phyloP scores from a whole-genome alignment of 1,140 invertebrate genomes.

The Halesus radiatus region DNA sequence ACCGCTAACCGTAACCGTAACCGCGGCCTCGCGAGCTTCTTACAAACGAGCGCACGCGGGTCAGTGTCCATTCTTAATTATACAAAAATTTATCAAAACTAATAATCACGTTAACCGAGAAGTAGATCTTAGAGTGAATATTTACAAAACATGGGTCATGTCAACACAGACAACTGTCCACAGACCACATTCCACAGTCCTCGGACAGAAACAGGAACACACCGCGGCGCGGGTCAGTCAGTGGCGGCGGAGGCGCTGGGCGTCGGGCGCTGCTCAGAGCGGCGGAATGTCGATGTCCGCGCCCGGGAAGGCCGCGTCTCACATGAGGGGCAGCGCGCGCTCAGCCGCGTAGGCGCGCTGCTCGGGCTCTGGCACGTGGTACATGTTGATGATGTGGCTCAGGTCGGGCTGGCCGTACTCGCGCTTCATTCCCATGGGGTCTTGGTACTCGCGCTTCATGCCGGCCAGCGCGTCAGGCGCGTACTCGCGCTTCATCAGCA shows the following conservation, averaged over 20 bases:
- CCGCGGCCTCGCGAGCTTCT: too few species aligned
- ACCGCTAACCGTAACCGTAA: too few species aligned
- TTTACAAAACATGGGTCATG: slow-evolving; percentile 46
- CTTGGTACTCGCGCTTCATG: slow-evolving; percentile 83
- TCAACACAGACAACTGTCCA: slow-evolving; percentile 27
- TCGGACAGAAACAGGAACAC: too few species aligned
- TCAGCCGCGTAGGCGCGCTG: slow-evolving; percentile 67
- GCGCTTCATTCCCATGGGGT: slow-evolving; percentile 78
- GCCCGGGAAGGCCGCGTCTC: slow-evolving; percentile 70
- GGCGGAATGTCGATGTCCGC: slow-evolving; percentile 72
- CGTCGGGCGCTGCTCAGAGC: slow-evolving; percentile 61
- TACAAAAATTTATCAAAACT: slow-evolving; percentile 47
- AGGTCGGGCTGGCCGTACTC: slow-evolving; percentile 76
- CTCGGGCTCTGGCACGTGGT: slow-evolving; percentile 72
- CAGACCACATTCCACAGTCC: slow-evolving; percentile 21
- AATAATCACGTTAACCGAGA: slow-evolving; percentile 42
- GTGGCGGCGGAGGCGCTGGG: not conserved
- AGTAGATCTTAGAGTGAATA: slow-evolving; percentile 27
- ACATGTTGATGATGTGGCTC: slow-evolving; percentile 76
- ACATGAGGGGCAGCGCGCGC: slow-evolving; percentile 67
- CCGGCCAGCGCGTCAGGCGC: slow-evolving; percentile 74
- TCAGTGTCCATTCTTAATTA: slow-evolving; percentile 44
- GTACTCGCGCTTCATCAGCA: slow-evolving; percentile 80
- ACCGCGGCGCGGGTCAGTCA: slow-evolving; percentile 6
- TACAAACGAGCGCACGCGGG: slow-evolving; percentile 25